These are phyloP conservation scores for Tokudaia muenninki DNA, from an alignment of 2,797 vertebrate genomes.

Conservation along the genomic window DNA sequence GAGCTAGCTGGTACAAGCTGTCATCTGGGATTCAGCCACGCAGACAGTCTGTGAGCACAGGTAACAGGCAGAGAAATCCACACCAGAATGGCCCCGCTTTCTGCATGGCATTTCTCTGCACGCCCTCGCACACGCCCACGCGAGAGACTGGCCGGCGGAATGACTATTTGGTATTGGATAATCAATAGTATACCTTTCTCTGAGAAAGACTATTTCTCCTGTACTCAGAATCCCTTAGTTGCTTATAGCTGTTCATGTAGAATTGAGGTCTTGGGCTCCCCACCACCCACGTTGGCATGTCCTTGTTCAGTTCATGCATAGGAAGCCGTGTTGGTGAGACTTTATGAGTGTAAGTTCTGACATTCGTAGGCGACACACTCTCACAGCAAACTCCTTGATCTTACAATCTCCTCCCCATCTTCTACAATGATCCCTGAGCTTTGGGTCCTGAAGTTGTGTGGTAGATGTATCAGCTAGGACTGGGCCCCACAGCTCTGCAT, in stretches of 20 bases:
- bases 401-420: background rate
- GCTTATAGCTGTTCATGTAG: background rate
- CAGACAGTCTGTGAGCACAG: no score
- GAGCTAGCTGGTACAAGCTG: no score
- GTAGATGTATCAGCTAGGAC: background rate
- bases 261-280: background rate
- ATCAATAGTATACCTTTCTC: background rate
- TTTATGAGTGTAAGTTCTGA: background rate
- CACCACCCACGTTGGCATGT: background rate
- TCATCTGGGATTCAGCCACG: no score
- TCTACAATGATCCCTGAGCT: background rate
- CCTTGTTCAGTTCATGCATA: background rate
- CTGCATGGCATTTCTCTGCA: no score
- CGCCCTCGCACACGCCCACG: no score
- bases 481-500: background rate
- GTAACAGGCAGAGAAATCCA: no score
- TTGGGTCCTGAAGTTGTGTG: background rate
- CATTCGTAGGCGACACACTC: background rate
- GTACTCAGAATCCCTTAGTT: background rate
- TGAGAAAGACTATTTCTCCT: background rate
- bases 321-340: background rate
- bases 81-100: no score
- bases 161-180: background rate
- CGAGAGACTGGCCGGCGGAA: no score
- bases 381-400: background rate